Evolutionary conservation across 2,797 vertebrate species (phyloP), one percentile per base, ranked within the genome.

Genomic region (Pelochelys cantorii): DNA sequence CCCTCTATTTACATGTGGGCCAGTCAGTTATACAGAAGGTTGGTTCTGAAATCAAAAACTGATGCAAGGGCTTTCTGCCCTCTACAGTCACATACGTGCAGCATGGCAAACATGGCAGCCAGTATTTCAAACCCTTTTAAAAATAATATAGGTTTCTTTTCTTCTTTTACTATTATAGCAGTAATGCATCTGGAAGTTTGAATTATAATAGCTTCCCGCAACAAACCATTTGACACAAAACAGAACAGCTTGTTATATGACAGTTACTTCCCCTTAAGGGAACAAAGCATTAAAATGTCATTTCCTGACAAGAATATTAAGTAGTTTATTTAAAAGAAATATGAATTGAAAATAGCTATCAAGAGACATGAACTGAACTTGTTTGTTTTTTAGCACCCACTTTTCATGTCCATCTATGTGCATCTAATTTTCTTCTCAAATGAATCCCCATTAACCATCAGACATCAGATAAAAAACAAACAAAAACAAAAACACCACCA

Each of bases 131-230:
- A 97, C 90, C 94, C 96, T 95, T 83, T 89, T 94, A 52, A 94
- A 86, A 79, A 68, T 65, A 23, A 92, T 48, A 86, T 62, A 94
- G 93, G 86, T 84, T 87, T 88, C 83, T 93, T 81, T 86, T 89
- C 11, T 90, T 83, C 59, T 90, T 86, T 23, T 29, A 84, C 75
- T 77, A 97, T 93, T 98, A 98, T 97, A 98, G 98, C 97, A 97
- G 96, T 97, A 98, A 97, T 93, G 97, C 95, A 97, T 98, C 96
- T 97, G 97, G 95, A 98, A 98, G 95, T 97, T 96, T 84, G 97
- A 95, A 95, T 97, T 97, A 90, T 97, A 98, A 98, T 96, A 98
- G 98, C 98, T 98, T 98, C 97, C 98, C 98, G 98, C 97, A 97
- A 97, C 97, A 97, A 98, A 96, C 96, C 95, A 96, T 93, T 80